phyloP scores from a whole-genome alignment of 2,113 vertebrate genomes.

The Catharus bicknelli region DNA sequence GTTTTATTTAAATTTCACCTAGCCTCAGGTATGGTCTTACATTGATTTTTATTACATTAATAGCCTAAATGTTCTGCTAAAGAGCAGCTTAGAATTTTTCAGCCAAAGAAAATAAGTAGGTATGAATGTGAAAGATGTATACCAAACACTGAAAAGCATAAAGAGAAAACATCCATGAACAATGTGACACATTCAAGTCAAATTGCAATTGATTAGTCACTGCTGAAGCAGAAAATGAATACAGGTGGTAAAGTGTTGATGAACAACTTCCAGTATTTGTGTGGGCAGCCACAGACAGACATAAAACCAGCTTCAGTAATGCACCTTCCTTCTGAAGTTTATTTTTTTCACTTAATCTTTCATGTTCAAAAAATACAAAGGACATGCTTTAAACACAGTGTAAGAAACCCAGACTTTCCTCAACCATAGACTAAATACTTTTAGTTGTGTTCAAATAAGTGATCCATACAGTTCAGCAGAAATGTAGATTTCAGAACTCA shows the following conservation, averaged over 20 bases:
- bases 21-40: not conserved
- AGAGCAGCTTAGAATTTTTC: not conserved
- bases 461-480: not conserved
- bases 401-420: not conserved
- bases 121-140: not conserved
- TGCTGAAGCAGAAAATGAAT: not conserved
- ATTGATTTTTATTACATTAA: not conserved
- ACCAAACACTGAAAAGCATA: not conserved
- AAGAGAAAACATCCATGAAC: not conserved
- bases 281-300: not conserved
- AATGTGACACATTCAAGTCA: not conserved
- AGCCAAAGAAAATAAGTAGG: not conserved
- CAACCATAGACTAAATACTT: not conserved
- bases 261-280: not conserved
- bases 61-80: not conserved
- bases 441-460: not conserved
- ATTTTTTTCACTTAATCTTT: not conserved
- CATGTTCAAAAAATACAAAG: not conserved
- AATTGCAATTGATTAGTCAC: not conserved
- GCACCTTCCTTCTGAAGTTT: not conserved
- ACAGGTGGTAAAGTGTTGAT: not conserved
- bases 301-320: not conserved
- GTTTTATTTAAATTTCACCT: not conserved
- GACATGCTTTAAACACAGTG: not conserved
- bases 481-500: not conserved